These are phyloP conservation scores for Drosophila koepferae DNA, from an alignment of 2,888 invertebrate species.

Conservation along the genomic window DNA sequence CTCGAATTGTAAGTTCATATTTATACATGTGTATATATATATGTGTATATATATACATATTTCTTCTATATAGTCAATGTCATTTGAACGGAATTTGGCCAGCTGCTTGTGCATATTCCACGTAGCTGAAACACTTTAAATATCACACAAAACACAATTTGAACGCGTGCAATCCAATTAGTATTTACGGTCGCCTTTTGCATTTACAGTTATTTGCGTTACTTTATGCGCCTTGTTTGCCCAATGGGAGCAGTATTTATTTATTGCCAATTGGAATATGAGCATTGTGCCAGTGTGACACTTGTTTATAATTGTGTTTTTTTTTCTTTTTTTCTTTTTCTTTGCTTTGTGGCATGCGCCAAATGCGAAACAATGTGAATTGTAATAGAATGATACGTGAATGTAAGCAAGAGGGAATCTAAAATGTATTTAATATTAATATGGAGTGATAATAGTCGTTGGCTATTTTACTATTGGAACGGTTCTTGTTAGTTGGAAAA, in stretches of 20 bases:
- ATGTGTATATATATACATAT: background rate
- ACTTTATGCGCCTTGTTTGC: constrained; percentile 33
- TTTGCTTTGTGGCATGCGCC: background rate
- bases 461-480: no score
- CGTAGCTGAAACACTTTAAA: constrained; percentile 3
- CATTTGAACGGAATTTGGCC: constrained; percentile 51
- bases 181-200: constrained; percentile 5
- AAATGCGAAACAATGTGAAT: background rate
- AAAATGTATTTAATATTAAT: no score
- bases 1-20: constrained; percentile 62
- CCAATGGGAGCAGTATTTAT: constrained; percentile 21
- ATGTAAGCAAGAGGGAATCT: no score
- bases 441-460: no score
- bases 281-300: constrained; percentile 40
- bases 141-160: constrained; percentile 1
- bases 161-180: background rate
- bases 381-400: constrained; percentile 3
- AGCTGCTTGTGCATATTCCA: constrained; percentile 45
- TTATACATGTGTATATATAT: background rate
- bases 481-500: no score
- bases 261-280: constrained; percentile 29
- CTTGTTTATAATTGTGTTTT: constrained; percentile 26
- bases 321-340: no score
- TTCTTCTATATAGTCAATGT: constrained; percentile 37
- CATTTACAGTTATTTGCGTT: constrained; percentile 21